Evolutionary conservation across 2,797 vertebrate genomes (phyloP).

Genomic region (Bovichtus diacanthus): DNA sequence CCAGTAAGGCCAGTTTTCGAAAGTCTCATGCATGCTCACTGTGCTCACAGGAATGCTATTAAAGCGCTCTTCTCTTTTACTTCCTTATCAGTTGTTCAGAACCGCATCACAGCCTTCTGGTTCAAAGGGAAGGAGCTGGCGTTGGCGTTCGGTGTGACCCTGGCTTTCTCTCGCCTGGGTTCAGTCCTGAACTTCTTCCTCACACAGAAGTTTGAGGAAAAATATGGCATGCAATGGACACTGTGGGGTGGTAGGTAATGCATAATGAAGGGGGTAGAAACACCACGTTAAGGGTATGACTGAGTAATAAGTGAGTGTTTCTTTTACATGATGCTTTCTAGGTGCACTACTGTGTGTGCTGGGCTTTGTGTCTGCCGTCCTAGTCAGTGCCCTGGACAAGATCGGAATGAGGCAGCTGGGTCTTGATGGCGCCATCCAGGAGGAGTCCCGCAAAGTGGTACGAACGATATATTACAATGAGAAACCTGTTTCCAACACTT

Average conservation of each 20-base stretch:
- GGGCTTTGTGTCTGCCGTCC: conserved; percentile 84
- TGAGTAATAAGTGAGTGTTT: not conserved
- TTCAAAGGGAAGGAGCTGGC: conserved; percentile 90
- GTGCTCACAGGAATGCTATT: not conserved
- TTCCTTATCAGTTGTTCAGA: conserved; percentile 86
- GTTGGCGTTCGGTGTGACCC: conserved; percentile 86
- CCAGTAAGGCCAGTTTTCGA: conserved; percentile 75
- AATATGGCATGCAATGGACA: conserved; percentile 89
- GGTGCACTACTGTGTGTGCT: conserved; percentile 86
- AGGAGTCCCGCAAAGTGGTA: conserved; percentile 89
- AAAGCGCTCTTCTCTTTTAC: not conserved
- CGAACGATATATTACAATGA: not conserved
- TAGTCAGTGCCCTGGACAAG: conserved; percentile 86
- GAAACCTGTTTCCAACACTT: not conserved
- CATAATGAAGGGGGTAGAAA: not conserved
- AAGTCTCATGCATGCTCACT: not conserved
- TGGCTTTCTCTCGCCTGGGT: conserved; percentile 87
- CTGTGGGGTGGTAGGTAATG: conserved; percentile 86
- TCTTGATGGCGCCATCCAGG: conserved; percentile 85
- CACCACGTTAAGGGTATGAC: fast-evolving
- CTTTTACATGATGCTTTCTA: conserved; percentile 41
- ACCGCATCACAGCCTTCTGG: conserved; percentile 89
- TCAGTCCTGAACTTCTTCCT: conserved; percentile 91
- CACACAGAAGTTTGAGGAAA: conserved; percentile 86
- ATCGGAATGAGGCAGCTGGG: conserved; percentile 87